phyloP scores from a whole-genome alignment of 1,140 invertebrate genomes.

The Sitobion miscanthi region DNA sequence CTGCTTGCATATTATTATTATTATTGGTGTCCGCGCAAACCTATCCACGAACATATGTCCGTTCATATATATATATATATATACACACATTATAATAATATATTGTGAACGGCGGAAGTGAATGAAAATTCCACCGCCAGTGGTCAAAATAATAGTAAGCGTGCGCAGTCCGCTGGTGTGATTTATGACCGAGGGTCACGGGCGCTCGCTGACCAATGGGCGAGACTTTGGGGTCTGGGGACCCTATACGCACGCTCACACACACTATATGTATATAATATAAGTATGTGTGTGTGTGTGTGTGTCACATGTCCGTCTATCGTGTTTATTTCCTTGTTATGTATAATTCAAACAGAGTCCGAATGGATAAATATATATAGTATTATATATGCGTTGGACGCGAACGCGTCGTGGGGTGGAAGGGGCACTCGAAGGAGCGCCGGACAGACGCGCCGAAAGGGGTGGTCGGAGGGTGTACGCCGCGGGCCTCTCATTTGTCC shows the following conservation, averaged over 20 bases:
- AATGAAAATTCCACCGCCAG: conserved; percentile 54
- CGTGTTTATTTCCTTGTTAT: conserved; percentile 55
- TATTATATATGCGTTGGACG: neutral
- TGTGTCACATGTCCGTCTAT: neutral
- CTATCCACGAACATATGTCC: too few species aligned
- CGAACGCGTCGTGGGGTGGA: neutral
- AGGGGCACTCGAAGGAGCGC: neutral
- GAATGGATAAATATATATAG: neutral
- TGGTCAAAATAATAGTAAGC: conserved; percentile 55
- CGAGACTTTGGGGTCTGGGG: neutral
- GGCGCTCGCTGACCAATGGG: conserved; percentile 44
- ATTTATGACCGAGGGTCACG: conserved; percentile 55
- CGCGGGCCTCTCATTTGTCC: conserved; percentile 49
- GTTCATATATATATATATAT: neutral
- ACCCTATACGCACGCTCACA: neutral
- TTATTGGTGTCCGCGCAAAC: neutral
- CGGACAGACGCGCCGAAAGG: neutral
- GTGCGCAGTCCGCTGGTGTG: conserved; percentile 28
- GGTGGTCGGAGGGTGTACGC: neutral
- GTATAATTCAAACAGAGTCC: conserved; percentile 35
- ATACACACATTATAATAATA: neutral
- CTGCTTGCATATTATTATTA: neutral
- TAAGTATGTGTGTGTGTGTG: neutral
- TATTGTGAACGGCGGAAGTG: neutral
- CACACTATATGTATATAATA: neutral